Percentiles rank a stretch among this genome's conserved stretches.
Conservation (phyloP, 1,140 invertebrate species). For the Philotrypesis tridentata region DNA sequence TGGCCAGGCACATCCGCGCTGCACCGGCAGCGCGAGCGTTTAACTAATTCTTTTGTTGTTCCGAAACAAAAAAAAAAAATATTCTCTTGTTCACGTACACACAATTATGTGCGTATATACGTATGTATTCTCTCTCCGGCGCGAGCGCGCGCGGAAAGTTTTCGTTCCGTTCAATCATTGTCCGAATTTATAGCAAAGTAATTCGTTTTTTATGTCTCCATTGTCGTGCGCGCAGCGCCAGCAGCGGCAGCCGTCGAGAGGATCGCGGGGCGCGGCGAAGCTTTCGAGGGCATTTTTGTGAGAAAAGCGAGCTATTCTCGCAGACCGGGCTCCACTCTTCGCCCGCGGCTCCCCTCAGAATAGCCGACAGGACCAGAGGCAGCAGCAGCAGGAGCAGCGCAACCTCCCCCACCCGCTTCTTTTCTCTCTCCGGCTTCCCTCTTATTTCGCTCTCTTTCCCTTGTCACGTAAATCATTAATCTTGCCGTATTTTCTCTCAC, state of each 20-base stretch:
- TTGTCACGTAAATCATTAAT: conserved; percentile 73
- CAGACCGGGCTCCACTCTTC: conserved; percentile 52
- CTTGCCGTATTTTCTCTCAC: conserved; percentile 72
- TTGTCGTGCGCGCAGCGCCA: conserved; percentile 52
- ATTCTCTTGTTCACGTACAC: neutral
- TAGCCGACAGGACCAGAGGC: conserved; percentile 60
- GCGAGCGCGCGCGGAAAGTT: conserved; percentile 6
- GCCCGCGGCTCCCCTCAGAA: conserved; percentile 56
- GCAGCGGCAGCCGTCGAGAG: neutral
- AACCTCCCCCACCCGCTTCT: conserved; percentile 53
- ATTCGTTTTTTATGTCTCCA: conserved; percentile 50
- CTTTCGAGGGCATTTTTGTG: conserved; percentile 54
- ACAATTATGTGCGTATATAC: neutral
- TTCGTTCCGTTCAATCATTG: conserved; percentile 41
- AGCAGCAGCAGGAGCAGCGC: neutral
- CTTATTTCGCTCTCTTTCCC: conserved; percentile 60
- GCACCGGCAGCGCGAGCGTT: neutral
- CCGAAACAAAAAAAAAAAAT: neutral
- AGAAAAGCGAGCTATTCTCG: conserved; percentile 66
- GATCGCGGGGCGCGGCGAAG: conserved; percentile 44
- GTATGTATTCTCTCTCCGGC: neutral
- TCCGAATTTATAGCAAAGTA: conserved; percentile 47
- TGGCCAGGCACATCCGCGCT: too few relatives aligned
- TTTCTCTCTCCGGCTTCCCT: conserved; percentile 42
- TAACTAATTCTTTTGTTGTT: conserved; percentile 1